These are phyloP conservation scores for Coleophora deauratella DNA, from an alignment of 2,888 invertebrate species.

Conservation along the genomic window DNA sequence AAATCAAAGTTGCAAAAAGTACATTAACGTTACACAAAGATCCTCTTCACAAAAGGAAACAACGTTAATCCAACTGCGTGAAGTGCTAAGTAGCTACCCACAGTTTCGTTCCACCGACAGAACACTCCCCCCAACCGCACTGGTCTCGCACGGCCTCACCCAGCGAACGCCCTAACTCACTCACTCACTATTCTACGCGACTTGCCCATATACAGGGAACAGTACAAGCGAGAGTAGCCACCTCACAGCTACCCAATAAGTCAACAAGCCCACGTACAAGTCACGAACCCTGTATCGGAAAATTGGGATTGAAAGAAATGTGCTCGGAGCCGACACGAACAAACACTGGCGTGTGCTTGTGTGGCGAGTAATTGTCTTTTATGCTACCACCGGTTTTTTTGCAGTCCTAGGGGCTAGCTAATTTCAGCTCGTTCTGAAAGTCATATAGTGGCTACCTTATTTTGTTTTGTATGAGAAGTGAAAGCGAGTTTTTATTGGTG, in stretches of 20 bases:
- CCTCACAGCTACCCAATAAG: constrained; percentile 27
- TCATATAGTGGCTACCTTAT: too few relatives aligned
- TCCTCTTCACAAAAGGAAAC: background rate
- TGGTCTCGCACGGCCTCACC: too few relatives aligned
- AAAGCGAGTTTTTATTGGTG: too few relatives aligned
- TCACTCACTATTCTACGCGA: too few relatives aligned
- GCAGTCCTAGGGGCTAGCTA: too few relatives aligned
- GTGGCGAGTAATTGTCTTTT: constrained; percentile 31
- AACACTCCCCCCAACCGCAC: background rate
- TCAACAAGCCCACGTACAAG: constrained; percentile 34
- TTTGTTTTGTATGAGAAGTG: too few relatives aligned
- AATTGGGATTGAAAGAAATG: constrained; percentile 53
- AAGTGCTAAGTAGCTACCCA: background rate
- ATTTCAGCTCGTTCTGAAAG: too few relatives aligned
- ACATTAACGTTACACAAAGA: background rate
- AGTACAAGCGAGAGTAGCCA: too few relatives aligned
- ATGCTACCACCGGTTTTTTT: background rate
- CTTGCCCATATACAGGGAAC: too few relatives aligned
- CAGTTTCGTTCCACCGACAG: constrained; percentile 17
- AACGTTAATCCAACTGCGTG: background rate
- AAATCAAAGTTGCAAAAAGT: background rate
- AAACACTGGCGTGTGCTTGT: constrained; percentile 25
- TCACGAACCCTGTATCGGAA: constrained; percentile 45
- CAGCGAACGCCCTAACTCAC: too few relatives aligned
- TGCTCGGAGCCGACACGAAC: constrained; percentile 28